A percentile compares a stretch with the other conserved stretches of the same genome.
Conservation (phyloP, 2,797 vertebrate genomes). For the Forpus xanthops region DNA sequence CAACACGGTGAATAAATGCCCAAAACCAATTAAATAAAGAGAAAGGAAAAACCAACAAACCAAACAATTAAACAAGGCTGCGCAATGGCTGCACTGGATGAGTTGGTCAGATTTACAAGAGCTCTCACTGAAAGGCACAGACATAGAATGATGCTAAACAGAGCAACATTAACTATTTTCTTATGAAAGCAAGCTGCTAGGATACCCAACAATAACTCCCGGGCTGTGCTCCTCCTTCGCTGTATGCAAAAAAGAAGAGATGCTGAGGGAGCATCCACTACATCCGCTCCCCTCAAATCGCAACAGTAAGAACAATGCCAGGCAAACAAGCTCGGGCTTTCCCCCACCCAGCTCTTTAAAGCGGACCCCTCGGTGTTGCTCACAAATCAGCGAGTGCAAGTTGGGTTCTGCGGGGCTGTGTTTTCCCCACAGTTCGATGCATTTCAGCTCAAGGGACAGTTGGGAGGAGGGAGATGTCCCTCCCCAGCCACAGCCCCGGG, state of each 20-base stretch:
- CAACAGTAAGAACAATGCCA: slow-evolving; percentile 16
- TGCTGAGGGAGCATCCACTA: background rate
- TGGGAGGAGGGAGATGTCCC: background rate
- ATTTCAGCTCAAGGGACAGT: background rate
- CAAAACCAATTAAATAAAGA: background rate
- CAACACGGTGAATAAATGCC: background rate
- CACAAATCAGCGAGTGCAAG: background rate
- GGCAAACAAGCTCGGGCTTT: background rate
- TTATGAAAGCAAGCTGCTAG: background rate
- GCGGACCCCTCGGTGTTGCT: background rate
- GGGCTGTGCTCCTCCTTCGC: background rate
- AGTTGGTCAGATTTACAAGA: background rate
- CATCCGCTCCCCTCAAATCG: background rate
- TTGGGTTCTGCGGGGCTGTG: background rate
- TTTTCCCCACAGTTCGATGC: background rate
- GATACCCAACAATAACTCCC: background rate
- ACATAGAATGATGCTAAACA: background rate
- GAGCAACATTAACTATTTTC: background rate
- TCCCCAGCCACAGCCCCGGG: background rate
- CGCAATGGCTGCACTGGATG: background rate
- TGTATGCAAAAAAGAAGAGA: background rate
- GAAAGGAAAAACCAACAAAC: background rate
- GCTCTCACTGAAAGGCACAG: background rate
- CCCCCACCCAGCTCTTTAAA: background rate
- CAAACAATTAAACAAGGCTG: background rate